These are phyloP conservation scores for Macaria notata DNA, from an alignment of 2,888 invertebrate species.

Conservation along the genomic window DNA sequence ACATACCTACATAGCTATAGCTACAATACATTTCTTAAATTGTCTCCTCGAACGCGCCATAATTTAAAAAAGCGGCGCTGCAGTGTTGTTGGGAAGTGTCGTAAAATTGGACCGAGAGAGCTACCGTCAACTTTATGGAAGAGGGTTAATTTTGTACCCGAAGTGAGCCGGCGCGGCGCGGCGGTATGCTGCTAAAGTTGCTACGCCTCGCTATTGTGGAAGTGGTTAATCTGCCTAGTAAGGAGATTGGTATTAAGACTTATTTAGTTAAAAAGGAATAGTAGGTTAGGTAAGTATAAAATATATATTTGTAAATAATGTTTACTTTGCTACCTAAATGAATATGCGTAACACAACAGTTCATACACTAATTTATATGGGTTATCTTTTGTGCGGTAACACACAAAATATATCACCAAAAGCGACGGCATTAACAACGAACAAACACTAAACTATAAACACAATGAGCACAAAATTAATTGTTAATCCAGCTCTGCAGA, in stretches of 20 bases:
- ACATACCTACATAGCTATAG: conserved; percentile 46
- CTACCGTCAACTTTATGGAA: conserved; percentile 20
- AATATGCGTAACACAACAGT: too few relatives aligned
- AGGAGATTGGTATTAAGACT: too few relatives aligned
- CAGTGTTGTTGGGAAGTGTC: conserved; percentile 36
- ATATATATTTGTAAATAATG: too few relatives aligned
- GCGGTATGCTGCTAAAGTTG: not conserved
- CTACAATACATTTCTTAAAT: conserved; percentile 70
- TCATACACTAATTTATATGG: too few relatives aligned
- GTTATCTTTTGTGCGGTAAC: too few relatives aligned
- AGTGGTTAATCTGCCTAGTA: too few relatives aligned
- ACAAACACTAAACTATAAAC: too few relatives aligned
- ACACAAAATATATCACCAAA: too few relatives aligned
- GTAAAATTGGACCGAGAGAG: conserved; percentile 38
- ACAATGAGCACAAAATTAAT: conserved; percentile 32
- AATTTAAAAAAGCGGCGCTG: conserved; percentile 59
- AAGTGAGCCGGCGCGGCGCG: not conserved
- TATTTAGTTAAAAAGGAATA: too few relatives aligned
- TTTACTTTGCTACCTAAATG: too few relatives aligned
- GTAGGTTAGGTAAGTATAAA: too few relatives aligned
- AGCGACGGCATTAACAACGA: too few relatives aligned
- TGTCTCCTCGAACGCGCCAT: conserved; percentile 71
- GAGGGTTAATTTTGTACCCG: conserved; percentile 13
- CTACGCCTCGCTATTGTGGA: not conserved
- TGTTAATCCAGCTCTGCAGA: conserved; percentile 47